Conservation (phyloP, 2,113 vertebrate genomes). For the Myodes glareolus region DNA sequence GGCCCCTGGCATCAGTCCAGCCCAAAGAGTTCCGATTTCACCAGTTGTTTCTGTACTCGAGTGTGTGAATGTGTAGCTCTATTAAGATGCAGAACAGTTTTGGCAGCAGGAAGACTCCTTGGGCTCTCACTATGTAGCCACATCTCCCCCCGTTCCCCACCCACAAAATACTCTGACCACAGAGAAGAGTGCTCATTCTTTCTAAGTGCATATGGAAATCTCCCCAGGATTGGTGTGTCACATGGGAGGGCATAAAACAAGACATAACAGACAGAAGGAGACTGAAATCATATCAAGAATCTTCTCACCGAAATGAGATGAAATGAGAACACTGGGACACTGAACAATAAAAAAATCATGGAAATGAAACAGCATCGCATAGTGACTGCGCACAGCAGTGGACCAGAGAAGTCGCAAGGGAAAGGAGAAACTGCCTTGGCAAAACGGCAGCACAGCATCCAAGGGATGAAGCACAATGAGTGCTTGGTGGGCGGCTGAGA, state of each 20-base stretch:
- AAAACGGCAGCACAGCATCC: background rate
- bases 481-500: background rate
- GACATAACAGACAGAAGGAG: background rate
- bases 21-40: background rate
- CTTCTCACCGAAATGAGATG: background rate
- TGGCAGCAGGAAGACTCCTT: background rate
- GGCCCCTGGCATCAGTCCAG: too few relatives aligned
- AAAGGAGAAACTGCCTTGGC: background rate
- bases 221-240: background rate
- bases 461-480: background rate
- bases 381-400: background rate
- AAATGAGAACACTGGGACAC: background rate
- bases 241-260: background rate
- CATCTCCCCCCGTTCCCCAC: too few relatives aligned
- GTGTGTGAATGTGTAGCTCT: background rate
- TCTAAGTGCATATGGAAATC: background rate
- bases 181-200: background rate
- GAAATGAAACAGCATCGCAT: background rate
- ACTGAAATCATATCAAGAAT: background rate
- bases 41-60: background rate
- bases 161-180: background rate
- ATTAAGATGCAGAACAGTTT: background rate
- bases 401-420: background rate
- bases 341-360: background rate
- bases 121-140: background rate